Conservation (phyloP, 2,113 vertebrate genomes). For the Catharus bicknelli region DNA sequence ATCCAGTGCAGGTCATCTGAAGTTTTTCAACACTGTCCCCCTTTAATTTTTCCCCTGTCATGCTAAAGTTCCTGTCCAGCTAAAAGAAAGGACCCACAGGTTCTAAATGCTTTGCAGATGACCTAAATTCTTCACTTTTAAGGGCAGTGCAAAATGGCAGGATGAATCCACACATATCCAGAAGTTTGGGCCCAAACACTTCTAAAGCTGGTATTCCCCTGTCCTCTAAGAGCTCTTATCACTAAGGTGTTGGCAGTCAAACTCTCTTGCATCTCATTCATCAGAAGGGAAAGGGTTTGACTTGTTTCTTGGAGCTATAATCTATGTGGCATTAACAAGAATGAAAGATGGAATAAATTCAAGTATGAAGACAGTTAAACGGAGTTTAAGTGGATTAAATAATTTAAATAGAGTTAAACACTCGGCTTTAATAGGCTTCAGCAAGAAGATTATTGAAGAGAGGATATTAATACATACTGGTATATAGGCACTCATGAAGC, state of each 20-base stretch:
- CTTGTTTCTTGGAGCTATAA: not conserved
- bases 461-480: not conserved
- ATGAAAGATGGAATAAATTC: not conserved
- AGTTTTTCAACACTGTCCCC: not conserved
- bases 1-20: not conserved
- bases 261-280: not conserved
- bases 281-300: not conserved
- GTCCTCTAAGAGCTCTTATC: not conserved
- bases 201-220: not conserved
- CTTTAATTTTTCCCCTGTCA: not conserved
- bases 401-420: not conserved
- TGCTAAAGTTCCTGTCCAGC: not conserved
- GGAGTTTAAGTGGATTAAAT: not conserved
- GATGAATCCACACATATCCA: not conserved
- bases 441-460: not conserved
- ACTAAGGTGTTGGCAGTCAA: not conserved
- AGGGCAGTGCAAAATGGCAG: not conserved
- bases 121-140: not conserved
- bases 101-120: not conserved
- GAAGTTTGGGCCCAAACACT: not conserved
- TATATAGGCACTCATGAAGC: not conserved
- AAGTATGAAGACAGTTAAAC: not conserved
- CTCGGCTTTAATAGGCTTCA: not conserved
- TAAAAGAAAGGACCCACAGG: not conserved
- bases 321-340: not conserved